phyloP scores from a whole-genome alignment of 2,888 invertebrate genomes.

The Phlogophora meticulosa region DNA sequence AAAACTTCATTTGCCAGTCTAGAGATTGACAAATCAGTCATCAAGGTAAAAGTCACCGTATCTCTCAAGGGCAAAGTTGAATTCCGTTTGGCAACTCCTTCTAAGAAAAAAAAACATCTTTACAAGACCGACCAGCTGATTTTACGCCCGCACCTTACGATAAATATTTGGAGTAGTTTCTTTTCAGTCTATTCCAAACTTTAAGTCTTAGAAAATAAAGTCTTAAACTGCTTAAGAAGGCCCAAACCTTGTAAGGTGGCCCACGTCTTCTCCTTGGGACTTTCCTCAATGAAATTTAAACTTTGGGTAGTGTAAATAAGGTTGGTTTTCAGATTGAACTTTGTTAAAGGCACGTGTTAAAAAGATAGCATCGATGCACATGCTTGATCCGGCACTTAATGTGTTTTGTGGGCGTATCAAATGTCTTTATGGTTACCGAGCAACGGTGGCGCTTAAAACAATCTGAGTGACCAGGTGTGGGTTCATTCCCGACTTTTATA shows the following conservation, averaged over 20 bases:
- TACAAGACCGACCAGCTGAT: constrained; percentile 82
- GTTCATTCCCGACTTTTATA: constrained; percentile 43
- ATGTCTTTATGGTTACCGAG: constrained; percentile 79
- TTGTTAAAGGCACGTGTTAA: constrained; percentile 78
- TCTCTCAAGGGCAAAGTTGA: neutral
- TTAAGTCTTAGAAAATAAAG: constrained; percentile 15
- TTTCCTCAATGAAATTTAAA: neutral
- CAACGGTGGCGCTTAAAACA: constrained; percentile 82
- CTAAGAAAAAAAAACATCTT: constrained; percentile 48
- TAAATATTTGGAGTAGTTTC: constrained; percentile 70
- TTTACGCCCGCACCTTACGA: constrained; percentile 82
- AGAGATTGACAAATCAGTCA: constrained; percentile 14
- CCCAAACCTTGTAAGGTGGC: constrained; percentile 59
- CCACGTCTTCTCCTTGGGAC: constrained; percentile 52
- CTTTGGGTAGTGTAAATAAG: constrained; percentile 15
- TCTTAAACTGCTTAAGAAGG: constrained; percentile 37
- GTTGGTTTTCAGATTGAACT: constrained; percentile 48
- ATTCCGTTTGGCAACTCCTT: neutral
- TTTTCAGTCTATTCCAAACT: constrained; percentile 24
- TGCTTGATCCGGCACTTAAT: constrained; percentile 88
- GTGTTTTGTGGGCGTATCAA: constrained; percentile 88
- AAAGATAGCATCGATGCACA: constrained; percentile 84
- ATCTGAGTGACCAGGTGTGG: constrained; percentile 70
- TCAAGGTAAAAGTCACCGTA: constrained; percentile 16
- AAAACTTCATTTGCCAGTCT: constrained; percentile 9